Conservation (phyloP, 2,888 invertebrate genomes). For the Invenusta paracnida region DNA sequence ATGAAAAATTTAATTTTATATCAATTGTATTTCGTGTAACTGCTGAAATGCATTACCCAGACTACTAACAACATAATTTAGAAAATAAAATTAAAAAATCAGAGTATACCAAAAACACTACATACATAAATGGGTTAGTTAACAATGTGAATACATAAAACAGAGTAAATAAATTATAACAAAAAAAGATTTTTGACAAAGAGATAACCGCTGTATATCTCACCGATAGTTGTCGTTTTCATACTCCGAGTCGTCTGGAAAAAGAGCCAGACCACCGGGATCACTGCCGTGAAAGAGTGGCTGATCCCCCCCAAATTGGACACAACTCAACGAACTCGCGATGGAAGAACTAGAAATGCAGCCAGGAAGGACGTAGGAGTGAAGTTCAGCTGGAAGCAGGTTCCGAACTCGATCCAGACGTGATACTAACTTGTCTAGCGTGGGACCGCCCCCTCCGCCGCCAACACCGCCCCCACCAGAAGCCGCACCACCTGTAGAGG, state of each 20-base stretch:
- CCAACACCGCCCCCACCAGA: too few species aligned
- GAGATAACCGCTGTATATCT: neutral
- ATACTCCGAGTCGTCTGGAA: neutral
- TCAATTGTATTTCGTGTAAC: too few species aligned
- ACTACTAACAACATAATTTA: too few species aligned
- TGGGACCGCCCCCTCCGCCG: neutral
- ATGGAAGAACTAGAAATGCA: slow-evolving; percentile 39
- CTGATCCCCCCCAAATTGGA: neutral
- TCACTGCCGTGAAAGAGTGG: neutral
- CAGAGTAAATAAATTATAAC: too few species aligned
- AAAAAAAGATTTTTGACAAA: neutral
- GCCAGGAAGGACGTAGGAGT: slow-evolving; percentile 39
- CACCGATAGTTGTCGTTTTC: slow-evolving; percentile 13
- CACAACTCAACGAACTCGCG: slow-evolving; percentile 21
- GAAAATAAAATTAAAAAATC: too few species aligned
- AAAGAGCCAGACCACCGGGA: neutral
- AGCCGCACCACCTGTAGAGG: neutral
- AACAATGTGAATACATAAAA: too few species aligned
- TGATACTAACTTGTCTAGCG: neutral
- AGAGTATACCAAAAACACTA: too few species aligned
- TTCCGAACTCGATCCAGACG: slow-evolving; percentile 35
- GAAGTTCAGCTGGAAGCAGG: slow-evolving; percentile 38
- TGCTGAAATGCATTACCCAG: too few species aligned
- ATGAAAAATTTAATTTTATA: too few species aligned
- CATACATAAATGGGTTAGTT: too few species aligned